Evolutionary conservation across 2,797 vertebrate species (phyloP).

Genomic region (Lithobates pipiens): DNA sequence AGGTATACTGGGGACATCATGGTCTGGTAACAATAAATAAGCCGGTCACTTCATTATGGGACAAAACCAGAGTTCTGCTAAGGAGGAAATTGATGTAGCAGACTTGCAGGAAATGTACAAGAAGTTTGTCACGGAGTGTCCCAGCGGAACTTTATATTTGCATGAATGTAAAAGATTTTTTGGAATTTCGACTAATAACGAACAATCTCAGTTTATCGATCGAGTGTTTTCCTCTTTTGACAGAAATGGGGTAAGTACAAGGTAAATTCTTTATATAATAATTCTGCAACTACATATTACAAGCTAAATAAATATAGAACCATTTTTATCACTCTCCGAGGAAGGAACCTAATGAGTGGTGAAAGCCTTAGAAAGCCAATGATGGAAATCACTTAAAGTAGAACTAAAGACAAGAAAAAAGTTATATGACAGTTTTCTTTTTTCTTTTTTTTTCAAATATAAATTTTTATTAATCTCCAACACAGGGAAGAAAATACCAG

Average conservation of each 20-base stretch:
- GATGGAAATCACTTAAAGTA: too few species aligned
- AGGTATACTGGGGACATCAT: not conserved
- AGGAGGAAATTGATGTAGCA: constrained; percentile 72
- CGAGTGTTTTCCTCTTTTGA: constrained; percentile 79
- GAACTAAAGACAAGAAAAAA: too few species aligned
- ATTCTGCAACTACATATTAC: too few species aligned
- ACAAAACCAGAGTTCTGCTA: constrained; percentile 22
- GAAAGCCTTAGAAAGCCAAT: too few species aligned
- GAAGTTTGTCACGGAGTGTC: constrained; percentile 78
- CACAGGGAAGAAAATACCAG: too few species aligned
- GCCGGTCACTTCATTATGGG: constrained; percentile 18
- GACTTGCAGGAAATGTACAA: constrained; percentile 80
- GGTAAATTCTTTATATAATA: too few species aligned
- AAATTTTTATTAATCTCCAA: too few species aligned
- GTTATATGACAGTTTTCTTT: too few species aligned
- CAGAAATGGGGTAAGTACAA: constrained; percentile 76
- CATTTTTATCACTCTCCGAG: too few species aligned
- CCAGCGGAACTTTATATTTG: constrained; percentile 75
- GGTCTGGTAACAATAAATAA: not conserved
- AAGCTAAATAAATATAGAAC: too few species aligned
- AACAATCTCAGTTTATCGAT: constrained; percentile 76
- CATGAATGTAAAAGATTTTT: constrained; percentile 83
- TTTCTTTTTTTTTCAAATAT: too few species aligned
- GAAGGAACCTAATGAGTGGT: too few species aligned
- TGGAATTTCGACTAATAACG: constrained; percentile 72